Percentiles rank a stretch among this genome's conserved stretches.
phyloP scores from a whole-genome alignment of 1,140 invertebrate species.

The Drosophila asahinai region DNA sequence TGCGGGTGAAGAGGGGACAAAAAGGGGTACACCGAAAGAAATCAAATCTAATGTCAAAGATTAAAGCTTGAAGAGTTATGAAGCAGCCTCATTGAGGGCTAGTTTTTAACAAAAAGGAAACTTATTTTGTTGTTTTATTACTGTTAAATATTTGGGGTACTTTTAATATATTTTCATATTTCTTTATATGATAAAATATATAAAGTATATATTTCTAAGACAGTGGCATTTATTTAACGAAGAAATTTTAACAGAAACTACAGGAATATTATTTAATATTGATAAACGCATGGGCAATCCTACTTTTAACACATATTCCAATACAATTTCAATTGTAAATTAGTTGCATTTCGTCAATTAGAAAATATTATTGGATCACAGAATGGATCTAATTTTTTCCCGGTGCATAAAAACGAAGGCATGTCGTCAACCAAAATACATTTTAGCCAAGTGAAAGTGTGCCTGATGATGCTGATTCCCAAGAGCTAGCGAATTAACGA shows the following conservation, averaged over 20 bases:
- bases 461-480: slow-evolving; percentile 32
- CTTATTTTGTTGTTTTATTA: too few species aligned
- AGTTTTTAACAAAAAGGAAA: too few species aligned
- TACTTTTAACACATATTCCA: too few species aligned
- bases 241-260: too few species aligned
- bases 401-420: background rate
- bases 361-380: background rate
- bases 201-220: too few species aligned
- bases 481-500: slow-evolving; percentile 20
- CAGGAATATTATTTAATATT: too few species aligned
- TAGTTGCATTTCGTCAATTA: background rate
- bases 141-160: background rate
- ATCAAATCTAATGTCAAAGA: background rate
- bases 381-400: background rate
- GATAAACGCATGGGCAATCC: too few species aligned
- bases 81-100: background rate
- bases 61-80: background rate
- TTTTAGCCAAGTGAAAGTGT: slow-evolving; percentile 42
- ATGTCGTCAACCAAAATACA: slow-evolving; percentile 14
- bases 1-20: slow-evolving; percentile 1
- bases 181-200: too few species aligned
- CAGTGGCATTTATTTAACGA: background rate
- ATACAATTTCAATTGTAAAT: too few species aligned
- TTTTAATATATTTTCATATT: background rate
- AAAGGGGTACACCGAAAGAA: slow-evolving; percentile 1